Evolutionary conservation across 2,797 vertebrate genomes (phyloP), one percentile per base, ranked within the genome.

Genomic region (Glyptemys insculpta): DNA sequence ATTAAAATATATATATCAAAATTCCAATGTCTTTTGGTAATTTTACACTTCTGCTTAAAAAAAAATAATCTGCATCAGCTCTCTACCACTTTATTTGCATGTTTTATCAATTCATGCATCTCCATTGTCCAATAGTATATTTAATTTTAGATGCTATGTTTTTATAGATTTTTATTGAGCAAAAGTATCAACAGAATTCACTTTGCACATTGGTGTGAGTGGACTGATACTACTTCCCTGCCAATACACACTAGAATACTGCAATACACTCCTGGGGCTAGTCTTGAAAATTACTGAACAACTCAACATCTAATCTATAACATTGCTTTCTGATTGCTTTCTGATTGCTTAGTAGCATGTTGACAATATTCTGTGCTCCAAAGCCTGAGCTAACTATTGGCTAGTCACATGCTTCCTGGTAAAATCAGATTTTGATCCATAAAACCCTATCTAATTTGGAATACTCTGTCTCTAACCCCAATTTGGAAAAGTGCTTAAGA

Each of bases 41-140:
- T 89, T 93, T 94, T 78, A 83, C 34, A 16, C 5, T 83, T 53
- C 49, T 91, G 56, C 4, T 74, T 95, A 79, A 82, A 96, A 92
- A 88, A 92, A 89, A 12, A 12, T 2, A 29, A 49, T 78, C 65
- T 29, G 25, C 27, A 27, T 78, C 44, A 31, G 44, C 27, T 49
- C 25, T 47, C 37, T 76, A 47, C 44, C 27, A 78, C 7, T 78
- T 14, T 76, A 83, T 87, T 93, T 78, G 50, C 31, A 52, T 31
- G 37, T 31, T 62, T 41, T 86, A 52, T 41, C 72, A 11, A 81
- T 21, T 86, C 18, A 53, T 12, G 4, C 12, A 72, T 27, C 76
- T 62, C 6, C 50, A 62, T 18, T 59, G 31, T 81, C 93, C 95
- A 86, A 88, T 76, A 1, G 3, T 16, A 27, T 62, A 91, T 23